Conservation (phyloP, 2,113 vertebrate genomes). For the Phalacrocorax aristotelis region DNA sequence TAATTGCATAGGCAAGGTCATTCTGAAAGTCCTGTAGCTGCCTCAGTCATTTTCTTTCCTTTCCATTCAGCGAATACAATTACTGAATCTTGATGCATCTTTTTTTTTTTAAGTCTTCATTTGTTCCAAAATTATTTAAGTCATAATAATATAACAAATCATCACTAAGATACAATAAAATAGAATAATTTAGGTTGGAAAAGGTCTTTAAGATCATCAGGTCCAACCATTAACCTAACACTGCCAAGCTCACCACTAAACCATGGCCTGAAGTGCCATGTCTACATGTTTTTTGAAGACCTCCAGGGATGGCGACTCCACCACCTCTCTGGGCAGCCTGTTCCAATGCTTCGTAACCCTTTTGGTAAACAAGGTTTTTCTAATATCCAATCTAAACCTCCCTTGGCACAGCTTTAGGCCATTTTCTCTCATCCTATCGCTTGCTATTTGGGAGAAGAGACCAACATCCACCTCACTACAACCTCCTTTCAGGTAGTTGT, state of each 20-base stretch:
- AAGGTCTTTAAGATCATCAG: not conserved
- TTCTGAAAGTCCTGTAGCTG: not conserved
- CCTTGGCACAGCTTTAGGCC: not conserved
- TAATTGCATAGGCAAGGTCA: conserved; percentile 3
- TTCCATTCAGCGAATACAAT: not conserved
- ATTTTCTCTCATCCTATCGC: not conserved
- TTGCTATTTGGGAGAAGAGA: not conserved
- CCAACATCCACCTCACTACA: not conserved
- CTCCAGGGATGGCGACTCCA: not conserved
- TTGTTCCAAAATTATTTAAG: not conserved
- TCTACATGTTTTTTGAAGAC: not conserved
- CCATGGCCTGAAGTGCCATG: not conserved
- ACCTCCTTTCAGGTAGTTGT: too few relatives aligned
- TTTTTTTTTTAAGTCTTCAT: not conserved
- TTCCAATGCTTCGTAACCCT: not conserved
- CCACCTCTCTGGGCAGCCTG: not conserved
- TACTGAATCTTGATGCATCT: not conserved
- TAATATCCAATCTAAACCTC: not conserved
- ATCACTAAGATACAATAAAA: not conserved
- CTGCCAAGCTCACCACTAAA: not conserved
- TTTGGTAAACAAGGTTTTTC: not conserved
- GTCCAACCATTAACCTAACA: not conserved
- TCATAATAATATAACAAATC: not conserved
- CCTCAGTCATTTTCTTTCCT: not conserved
- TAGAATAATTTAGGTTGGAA: not conserved